Conservation (phyloP, 2,797 vertebrate genomes). For the Jordanella pulchra region DNA sequence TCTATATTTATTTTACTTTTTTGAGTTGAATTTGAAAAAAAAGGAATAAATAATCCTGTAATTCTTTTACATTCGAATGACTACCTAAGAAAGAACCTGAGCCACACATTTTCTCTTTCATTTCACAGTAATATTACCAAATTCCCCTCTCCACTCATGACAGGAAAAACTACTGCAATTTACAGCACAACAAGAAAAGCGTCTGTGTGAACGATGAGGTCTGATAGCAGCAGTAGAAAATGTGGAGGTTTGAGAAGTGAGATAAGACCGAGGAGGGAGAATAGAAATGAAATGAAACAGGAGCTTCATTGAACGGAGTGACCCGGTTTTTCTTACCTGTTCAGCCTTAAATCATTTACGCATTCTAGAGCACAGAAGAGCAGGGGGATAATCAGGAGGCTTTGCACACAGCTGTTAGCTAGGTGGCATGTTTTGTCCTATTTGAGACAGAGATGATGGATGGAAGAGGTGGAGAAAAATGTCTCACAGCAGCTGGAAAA, state of each 20-base stretch:
- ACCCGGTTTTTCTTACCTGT: constrained; percentile 60
- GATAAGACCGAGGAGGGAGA: constrained; percentile 31
- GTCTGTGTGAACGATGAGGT: constrained; percentile 16
- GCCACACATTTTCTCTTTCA: neutral
- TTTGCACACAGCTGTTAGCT: constrained; percentile 35
- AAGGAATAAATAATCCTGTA: neutral
- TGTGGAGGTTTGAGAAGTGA: neutral
- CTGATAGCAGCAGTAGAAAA: constrained; percentile 17
- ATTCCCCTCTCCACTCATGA: constrained; percentile 18
- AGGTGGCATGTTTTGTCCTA: constrained; percentile 16
- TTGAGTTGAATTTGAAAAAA: neutral
- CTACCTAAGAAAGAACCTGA: neutral
- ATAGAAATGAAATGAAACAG: constrained; percentile 26
- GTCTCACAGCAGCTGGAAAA: constrained; percentile 29
- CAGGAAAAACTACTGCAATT: constrained; percentile 32
- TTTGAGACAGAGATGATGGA: constrained; percentile 23
- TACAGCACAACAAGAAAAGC: constrained; percentile 40
- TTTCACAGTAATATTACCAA: neutral
- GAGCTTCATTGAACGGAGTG: too few species aligned
- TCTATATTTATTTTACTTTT: neutral
- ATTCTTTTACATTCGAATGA: neutral
- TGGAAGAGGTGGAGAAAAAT: neutral
- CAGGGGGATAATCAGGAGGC: constrained; percentile 44
- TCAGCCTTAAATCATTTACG: constrained; percentile 19
- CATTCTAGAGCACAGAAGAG: constrained; percentile 17